Percentiles rank a stretch among this genome's conserved stretches.
Evolutionary conservation across 2,888 invertebrate genomes (phyloP).

Genomic region (Drosophila yooni): DNA sequence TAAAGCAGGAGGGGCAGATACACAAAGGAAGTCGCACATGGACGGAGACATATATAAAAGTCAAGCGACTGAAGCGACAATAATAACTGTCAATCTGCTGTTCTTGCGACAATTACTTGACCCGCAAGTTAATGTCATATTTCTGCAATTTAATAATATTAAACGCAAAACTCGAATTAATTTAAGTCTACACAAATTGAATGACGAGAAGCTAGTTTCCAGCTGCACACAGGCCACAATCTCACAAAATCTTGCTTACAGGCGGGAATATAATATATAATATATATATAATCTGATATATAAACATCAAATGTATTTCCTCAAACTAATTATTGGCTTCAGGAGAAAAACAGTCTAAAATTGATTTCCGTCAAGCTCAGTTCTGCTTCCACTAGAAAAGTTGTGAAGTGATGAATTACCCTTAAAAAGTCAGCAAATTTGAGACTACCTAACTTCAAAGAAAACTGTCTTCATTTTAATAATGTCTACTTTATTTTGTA

Average conservation of each 20-base stretch:
- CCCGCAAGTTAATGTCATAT: background rate
- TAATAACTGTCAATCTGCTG: background rate
- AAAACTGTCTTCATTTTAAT: background rate
- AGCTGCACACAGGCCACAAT: too few relatives aligned
- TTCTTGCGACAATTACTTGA: background rate
- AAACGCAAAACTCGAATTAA: background rate
- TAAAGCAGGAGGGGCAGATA: background rate
- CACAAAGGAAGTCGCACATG: background rate
- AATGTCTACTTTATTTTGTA: background rate
- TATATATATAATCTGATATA: too few relatives aligned
- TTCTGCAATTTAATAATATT: background rate
- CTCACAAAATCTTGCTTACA: background rate
- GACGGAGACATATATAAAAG: constrained; percentile 18
- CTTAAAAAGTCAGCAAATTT: background rate
- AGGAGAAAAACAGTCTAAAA: too few relatives aligned
- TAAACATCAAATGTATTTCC: too few relatives aligned
- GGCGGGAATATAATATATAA: too few relatives aligned
- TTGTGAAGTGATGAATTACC: too few relatives aligned
- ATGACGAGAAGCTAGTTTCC: background rate
- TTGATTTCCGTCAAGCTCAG: too few relatives aligned
- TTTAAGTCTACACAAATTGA: background rate
- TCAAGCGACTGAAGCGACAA: constrained; percentile 5
- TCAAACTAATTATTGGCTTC: too few relatives aligned
- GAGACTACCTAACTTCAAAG: background rate
- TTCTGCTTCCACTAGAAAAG: too few relatives aligned